phyloP scores from a whole-genome alignment of 1,140 invertebrate species.

The Myzus persicae region DNA sequence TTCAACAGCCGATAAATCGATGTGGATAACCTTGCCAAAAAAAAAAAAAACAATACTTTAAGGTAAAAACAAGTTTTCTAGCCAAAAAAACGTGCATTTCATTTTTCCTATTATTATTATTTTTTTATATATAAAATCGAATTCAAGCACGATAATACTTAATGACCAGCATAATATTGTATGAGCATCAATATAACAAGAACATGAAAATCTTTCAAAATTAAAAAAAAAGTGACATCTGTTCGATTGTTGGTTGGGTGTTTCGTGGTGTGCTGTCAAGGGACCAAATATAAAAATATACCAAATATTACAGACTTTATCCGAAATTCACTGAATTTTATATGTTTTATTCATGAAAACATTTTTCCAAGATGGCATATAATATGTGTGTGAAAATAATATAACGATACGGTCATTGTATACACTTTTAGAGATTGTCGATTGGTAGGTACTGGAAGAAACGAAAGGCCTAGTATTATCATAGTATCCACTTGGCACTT shows the following conservation, averaged over 20 bases:
- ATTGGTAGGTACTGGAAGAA: neutral
- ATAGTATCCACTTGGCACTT: neutral
- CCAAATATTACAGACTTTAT: neutral
- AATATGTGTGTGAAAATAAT: neutral
- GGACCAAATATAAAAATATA: neutral
- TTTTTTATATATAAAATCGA: neutral
- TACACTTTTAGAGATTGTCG: neutral
- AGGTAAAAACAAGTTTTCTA: neutral
- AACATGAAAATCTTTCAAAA: neutral
- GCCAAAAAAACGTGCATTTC: neutral
- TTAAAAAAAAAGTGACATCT: neutral
- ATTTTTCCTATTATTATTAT: too few relatives aligned
- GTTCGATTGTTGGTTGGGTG: neutral
- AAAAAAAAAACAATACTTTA: neutral
- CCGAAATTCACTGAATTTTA: neutral
- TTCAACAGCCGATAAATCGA: neutral
- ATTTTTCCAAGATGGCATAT: neutral
- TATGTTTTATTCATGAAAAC: conserved; percentile 3
- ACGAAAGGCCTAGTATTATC: neutral
- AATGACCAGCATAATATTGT: neutral
- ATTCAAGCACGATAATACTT: neutral
- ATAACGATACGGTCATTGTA: neutral
- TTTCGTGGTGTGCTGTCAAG: neutral
- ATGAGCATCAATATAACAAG: neutral
- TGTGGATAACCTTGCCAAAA: neutral